These are phyloP conservation scores for Drosophila melanica DNA, from an alignment of 1,140 invertebrate species.

Conservation along the genomic window DNA sequence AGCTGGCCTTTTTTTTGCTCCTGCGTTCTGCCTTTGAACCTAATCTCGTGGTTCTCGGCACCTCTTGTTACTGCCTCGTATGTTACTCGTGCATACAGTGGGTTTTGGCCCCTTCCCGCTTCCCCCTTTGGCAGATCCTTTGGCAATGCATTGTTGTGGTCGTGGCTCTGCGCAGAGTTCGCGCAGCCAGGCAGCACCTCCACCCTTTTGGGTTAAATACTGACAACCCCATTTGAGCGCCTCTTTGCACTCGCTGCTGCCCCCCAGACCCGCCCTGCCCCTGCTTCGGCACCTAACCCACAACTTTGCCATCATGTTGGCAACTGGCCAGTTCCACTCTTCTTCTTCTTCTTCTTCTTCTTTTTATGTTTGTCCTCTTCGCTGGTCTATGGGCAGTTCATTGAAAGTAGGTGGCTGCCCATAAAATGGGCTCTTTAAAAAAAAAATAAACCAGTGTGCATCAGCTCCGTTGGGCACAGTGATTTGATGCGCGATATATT, in stretches of 20 bases:
- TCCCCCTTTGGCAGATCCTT: conserved; percentile 13
- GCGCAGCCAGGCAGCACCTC: conserved; percentile 80
- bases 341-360: too few relatives aligned
- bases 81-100: conserved; percentile 50
- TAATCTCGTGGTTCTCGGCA: conserved; percentile 76
- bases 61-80: conserved; percentile 76
- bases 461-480: background rate
- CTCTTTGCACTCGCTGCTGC: conserved; percentile 71
- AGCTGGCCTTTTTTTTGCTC: conserved; percentile 18
- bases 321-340: conserved; percentile 42
- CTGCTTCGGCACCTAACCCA: conserved; percentile 57
- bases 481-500: background rate
- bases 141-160: conserved; percentile 46
- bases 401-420: conserved; percentile 61
- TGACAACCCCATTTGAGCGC: conserved; percentile 84
- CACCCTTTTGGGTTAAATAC: conserved; percentile 84
- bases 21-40: conserved; percentile 64
- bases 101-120: background rate
- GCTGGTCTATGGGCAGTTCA: conserved; percentile 58
- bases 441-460: conserved; percentile 13
- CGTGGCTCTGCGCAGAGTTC: conserved; percentile 69
- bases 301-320: conserved; percentile 53
- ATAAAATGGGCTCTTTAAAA: conserved; percentile 26
- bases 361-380: conserved; percentile 24
- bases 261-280: conserved; percentile 12